Base-by-base conservation (phyloP, 2,888 invertebrate genomes). In the Rhimphoctona megacephalus region DNA sequence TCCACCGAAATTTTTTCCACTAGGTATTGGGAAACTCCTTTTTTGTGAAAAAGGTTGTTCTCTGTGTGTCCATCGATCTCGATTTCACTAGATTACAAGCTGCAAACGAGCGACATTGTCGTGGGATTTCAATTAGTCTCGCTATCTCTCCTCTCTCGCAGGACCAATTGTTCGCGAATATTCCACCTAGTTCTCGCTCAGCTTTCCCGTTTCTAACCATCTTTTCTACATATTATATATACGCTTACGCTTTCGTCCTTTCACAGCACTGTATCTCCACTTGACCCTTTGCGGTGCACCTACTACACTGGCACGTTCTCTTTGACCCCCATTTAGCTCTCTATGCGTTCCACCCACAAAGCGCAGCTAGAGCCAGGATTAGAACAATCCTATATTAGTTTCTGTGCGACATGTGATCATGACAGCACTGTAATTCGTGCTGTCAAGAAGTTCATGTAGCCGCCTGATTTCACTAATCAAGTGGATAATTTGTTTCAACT, bases 71-170 rank as follows among this genome's bases (percentile, higher is more conserved):
- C 74, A 74, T 78, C 43, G 85, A 85, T 54, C 49, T 30, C 76
- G 43, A 77, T 86, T 54, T 81, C 81, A 86, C 89, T 87, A 89
- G 91, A 92, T 91, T 92, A 91, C 92, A 92, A 91, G 91, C 92
- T 91, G 89, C 89, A 90, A 90, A 88, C 66, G 49, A 52, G n/a
- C 54, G 54, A 36, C 73, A 52, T 67, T 39, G 86, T 90, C 91
- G 90, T 90, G 91, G 90, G 92, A 91, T 92, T 93, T 92, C 92
- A 92, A 92, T 92, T 92, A 92, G 92, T 91, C 91, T 90, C 91
- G 76, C 90, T 90, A 90, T 90, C 61, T 61, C 30, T 17, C 89
- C 89, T 88, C 89, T 89, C 89, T 88, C 87, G 79, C 87, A 85
- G 86, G 87, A 89, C 89, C 91, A 91, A 91, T 83, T 85, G 79